phyloP scores from a whole-genome alignment of 2,888 invertebrate genomes.

The Argyra leucocephala region DNA sequence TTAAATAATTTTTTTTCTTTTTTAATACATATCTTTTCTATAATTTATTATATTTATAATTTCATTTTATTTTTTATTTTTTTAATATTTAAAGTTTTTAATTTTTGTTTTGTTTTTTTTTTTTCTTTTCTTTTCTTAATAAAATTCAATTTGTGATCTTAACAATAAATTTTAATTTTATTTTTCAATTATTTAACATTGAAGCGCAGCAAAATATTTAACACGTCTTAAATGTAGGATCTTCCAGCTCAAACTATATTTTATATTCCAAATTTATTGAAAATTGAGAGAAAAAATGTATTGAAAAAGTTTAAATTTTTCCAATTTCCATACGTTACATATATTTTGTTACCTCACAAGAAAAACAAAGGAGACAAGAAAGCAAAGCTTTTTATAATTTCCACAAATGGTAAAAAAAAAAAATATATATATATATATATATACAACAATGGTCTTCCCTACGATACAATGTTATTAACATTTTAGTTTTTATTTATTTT shows the following conservation, averaged over 20 bases:
- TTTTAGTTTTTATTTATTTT: too few relatives aligned
- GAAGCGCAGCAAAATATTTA: slow-evolving; percentile 4
- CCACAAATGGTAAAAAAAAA: too few relatives aligned
- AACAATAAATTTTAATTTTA: not conserved
- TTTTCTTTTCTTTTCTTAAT: not conserved
- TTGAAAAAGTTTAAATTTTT: not conserved
- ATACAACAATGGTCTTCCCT: too few relatives aligned
- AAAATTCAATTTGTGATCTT: too few relatives aligned
- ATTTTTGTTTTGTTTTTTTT: not conserved
- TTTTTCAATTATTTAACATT: not conserved
- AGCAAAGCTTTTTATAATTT: too few relatives aligned
- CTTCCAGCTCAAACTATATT: slow-evolving; percentile 6
- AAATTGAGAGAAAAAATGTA: not conserved
- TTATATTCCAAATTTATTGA: not conserved
- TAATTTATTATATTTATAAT: not conserved
- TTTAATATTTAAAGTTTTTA: too few relatives aligned
- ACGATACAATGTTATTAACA: too few relatives aligned
- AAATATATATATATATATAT: too few relatives aligned
- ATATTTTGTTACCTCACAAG: too few relatives aligned
- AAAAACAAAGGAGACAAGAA: too few relatives aligned
- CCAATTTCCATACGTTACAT: too few relatives aligned
- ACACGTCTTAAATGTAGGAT: slow-evolving; percentile 6
- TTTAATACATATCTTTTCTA: not conserved
- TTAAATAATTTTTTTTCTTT: not conserved
- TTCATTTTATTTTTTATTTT: not conserved